Evolutionary conservation across 2,797 vertebrate species (phyloP), one percentile per base, ranked within the genome.

Genomic region (Channa striata): DNA sequence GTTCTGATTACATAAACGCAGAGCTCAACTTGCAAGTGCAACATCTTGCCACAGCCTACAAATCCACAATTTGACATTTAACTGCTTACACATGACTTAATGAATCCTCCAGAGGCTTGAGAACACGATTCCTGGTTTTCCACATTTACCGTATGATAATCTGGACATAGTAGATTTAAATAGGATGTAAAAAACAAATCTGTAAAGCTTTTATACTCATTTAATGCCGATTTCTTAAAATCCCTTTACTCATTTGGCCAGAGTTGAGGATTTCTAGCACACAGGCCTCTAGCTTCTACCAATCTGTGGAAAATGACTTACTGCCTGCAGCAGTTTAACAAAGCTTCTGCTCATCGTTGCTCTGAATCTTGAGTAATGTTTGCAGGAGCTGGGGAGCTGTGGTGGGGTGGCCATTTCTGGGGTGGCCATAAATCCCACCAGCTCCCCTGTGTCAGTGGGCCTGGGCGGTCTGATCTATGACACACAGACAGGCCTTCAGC

Each of bases 401-500:
- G 63, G 43, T 39, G 20, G 46, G 59, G 42, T 64, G 50, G 16
- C 39, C 19, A 80, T 83, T 51, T 36, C 19, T 56, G 53, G 25
- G 53, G 53, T 63, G 40, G 40, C 46, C 54, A 72, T 69, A 77
- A 78, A 70, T 77, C 68, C 68, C 48, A 2, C 33, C 36, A 68
- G 68, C 53, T 61, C 39, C 51, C 68, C 72, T 43, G 74, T 74
- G 80, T 79, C 71, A 80, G 51, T 36, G 63, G 85, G 83, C 79
- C 88, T 75, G 70, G 58, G 36, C 59, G 46, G 30, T 40, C 52
- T 54, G 66, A 64, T 77, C 69, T 63, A 61, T 77, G 70, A 78
- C 79, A 81, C 66, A 76, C 67, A 72, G 33, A 11, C 64, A 83
- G 87, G 89, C 86, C 86, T 78, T 65, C 70, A 83, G 52, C 80